Evolutionary conservation across 1,140 invertebrate species (phyloP).

Genomic region (Macrostomum lignano): DNA sequence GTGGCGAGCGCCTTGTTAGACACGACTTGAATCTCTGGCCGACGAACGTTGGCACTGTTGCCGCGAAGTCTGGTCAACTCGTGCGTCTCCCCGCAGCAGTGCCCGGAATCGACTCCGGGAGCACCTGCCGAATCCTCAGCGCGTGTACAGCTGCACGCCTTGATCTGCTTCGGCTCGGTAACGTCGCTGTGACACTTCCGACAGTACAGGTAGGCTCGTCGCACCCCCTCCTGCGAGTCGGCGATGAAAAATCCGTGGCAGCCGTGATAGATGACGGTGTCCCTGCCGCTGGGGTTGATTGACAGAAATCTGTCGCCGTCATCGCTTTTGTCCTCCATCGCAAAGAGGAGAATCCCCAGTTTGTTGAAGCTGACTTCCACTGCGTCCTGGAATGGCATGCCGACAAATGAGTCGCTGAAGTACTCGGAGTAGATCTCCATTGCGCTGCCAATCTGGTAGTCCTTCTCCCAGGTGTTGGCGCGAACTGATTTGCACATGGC

Average conservation of each 20-base stretch:
- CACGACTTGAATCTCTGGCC: too few species aligned
- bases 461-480: constrained; percentile 55
- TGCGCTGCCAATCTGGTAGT: constrained; percentile 91
- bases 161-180: neutral
- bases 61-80: too few species aligned
- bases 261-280: neutral
- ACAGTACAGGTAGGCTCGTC: constrained; percentile 6
- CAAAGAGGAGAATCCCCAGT: constrained; percentile 7
- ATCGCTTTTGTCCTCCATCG: constrained; percentile 5
- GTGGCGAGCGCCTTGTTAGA: too few species aligned
- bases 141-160: neutral
- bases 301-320: neutral
- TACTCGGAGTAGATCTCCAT: constrained; percentile 99
- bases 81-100: too few species aligned
- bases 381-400: constrained; percentile 89
- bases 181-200: constrained; percentile 2
- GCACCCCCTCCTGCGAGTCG: constrained; percentile 8
- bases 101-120: too few species aligned
- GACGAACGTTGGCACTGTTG: too few species aligned
- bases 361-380: constrained; percentile 73
- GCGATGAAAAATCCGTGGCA: constrained; percentile 8
- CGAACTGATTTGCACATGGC: neutral
- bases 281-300: constrained; percentile 2
- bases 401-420: constrained; percentile 80
- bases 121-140: too few species aligned